Base-by-base conservation (phyloP, 2,113 vertebrate genomes). In the Notarius lentiginosus region DNA sequence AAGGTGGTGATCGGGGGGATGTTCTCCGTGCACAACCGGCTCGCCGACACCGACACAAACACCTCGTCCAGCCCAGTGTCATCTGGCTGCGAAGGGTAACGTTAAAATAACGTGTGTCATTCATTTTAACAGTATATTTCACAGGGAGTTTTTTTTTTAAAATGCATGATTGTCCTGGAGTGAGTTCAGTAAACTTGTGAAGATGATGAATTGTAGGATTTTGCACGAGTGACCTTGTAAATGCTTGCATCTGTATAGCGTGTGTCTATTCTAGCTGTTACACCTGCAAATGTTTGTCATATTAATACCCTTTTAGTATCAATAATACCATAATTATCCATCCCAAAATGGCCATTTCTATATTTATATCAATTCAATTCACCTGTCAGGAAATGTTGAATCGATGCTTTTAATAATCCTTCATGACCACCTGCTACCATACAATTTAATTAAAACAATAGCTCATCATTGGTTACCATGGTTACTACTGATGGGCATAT, bases 31-130 rank as follows among this genome's bases (percentile, higher is more conserved):
- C 95, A 96, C 81, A 94, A 89, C 53, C 94, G 95, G 8, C 91
- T 94, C 17, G 91, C 92, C 27, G 93, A 93, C 11, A 90, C 65
- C n/a, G 91, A 94, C 22, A 86, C 93, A 79, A 96, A 95, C 88
- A 93, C 95, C 72, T 94, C 95, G 0, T 91, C 91, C 18, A 82
- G 94, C n/a, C 95, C 95, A 0, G 88, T 92, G 11, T 97, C 96
- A 3, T 92, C 94, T 0, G 94, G 93, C 51, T 96, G 96, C 87
- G 95, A 96, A 84, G 94, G 96, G 95, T 96, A 93, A 97, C 95
- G 60, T 63, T 65, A 1, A 58, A 24, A 61, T 18, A 8, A 15
- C 0, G 1, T 41, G 41, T 41, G 2, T 4, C 41, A 27, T 11
- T 82, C 24, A 18, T 49, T 18, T 53, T 53, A 12, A 0, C 1